A percentile compares a stretch with the other conserved stretches of the same genome.
phyloP scores from a whole-genome alignment of 2,113 vertebrate species.

The Plectropomus leopardus region DNA sequence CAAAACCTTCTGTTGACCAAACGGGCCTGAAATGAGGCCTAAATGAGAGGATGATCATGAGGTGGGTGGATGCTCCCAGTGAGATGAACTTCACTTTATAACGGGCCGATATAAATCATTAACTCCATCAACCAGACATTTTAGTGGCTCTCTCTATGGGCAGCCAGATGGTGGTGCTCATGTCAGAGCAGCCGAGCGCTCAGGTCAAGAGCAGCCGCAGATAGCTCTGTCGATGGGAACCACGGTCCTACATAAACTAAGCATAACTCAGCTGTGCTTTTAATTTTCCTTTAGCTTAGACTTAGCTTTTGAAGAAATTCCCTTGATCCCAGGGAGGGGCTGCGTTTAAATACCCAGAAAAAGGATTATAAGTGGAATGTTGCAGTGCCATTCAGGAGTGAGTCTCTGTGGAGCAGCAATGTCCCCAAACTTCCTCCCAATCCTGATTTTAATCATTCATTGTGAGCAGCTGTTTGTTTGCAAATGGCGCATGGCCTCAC shows the following conservation, averaged over 20 bases:
- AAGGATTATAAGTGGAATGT: constrained; percentile 45
- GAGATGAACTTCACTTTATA: constrained; percentile 61
- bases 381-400: constrained; percentile 16
- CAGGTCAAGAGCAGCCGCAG: constrained; percentile 32
- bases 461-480: constrained; percentile 49
- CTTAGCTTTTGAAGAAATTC: constrained; percentile 31
- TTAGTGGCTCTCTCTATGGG: constrained; percentile 60
- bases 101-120: constrained; percentile 82
- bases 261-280: neutral
- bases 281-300: neutral
- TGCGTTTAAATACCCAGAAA: constrained; percentile 16
- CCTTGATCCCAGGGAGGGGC: constrained; percentile 34
- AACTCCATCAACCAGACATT: constrained; percentile 77
- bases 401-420: constrained; percentile 1
- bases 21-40: constrained; percentile 11
- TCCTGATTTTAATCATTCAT: constrained; percentile 37
- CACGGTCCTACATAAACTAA: neutral
- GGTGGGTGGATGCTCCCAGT: constrained; percentile 26
- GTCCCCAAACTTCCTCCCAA: constrained; percentile 48
- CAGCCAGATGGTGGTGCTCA: constrained; percentile 82
- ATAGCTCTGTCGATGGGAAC: constrained; percentile 77
- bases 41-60: constrained; percentile 51
- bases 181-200: constrained; percentile 56
- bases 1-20: constrained; percentile 41
- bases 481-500: constrained; percentile 13